A percentile compares a stretch with the other conserved stretches of the same genome.
phyloP scores from a whole-genome alignment of 2,113 vertebrate species.

The Gobio gobio region DNA sequence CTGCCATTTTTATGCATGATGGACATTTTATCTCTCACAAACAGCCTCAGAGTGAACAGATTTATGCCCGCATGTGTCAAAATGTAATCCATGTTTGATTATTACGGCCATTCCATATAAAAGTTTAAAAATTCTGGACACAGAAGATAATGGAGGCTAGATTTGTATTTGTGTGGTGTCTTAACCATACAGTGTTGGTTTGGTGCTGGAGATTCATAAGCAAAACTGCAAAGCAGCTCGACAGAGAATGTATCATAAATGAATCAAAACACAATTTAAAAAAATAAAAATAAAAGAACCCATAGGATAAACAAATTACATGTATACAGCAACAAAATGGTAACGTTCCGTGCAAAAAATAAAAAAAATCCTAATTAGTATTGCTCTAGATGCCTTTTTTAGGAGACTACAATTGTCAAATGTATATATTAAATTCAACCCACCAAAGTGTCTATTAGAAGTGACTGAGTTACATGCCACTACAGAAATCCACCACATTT shows the following conservation, averaged over 20 bases:
- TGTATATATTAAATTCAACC: too few species aligned
- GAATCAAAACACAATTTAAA: too few species aligned
- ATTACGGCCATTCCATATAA: not conserved
- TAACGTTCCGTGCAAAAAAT: too few species aligned
- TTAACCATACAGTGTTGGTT: not conserved
- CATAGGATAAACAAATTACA: not conserved
- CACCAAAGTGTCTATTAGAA: too few species aligned
- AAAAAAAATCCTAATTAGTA: not conserved
- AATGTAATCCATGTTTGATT: not conserved
- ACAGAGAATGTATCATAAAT: too few species aligned
- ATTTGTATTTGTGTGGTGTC: not conserved
- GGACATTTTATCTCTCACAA: slow-evolving; percentile 37
- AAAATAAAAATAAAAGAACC: not conserved
- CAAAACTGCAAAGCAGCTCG: not conserved
- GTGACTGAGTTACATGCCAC: too few species aligned
- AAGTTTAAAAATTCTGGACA: not conserved
- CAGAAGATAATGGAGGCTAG: not conserved
- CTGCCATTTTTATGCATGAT: slow-evolving; percentile 32
- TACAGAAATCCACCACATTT: too few species aligned
- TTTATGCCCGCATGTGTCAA: not conserved
- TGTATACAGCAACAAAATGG: not conserved
- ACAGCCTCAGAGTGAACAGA: slow-evolving; percentile 6
- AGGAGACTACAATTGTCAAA: too few species aligned
- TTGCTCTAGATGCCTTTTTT: too few species aligned
- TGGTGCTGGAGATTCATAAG: not conserved